Evolutionary conservation across 1,140 invertebrate species (phyloP).

Genomic region (Zelostemma sp.): DNA sequence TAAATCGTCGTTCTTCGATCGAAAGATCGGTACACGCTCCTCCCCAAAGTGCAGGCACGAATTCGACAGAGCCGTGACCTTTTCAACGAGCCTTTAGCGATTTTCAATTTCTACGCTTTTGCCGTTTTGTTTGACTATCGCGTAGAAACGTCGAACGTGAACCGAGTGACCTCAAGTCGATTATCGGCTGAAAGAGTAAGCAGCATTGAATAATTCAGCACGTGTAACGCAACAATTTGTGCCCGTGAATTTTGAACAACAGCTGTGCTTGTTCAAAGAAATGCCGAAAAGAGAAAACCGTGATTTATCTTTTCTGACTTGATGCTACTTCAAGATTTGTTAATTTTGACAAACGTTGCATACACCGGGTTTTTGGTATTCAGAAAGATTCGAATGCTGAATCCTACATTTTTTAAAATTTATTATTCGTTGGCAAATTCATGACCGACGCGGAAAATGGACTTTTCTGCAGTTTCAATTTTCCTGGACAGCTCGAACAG

Average conservation of each 20-base stretch:
- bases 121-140: constrained; percentile 31
- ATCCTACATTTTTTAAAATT: no score
- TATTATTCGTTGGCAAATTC: no score
- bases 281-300: neutral
- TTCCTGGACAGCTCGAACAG: no score
- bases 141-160: constrained; percentile 34
- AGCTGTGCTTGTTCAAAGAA: neutral
- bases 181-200: constrained; percentile 25
- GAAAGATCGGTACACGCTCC: constrained; percentile 29
- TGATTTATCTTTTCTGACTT: neutral
- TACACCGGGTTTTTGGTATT: no score
- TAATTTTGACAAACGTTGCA: no score
- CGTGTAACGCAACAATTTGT: constrained; percentile 10
- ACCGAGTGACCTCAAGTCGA: constrained; percentile 29
- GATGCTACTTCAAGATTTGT: neutral
- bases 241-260: constrained; percentile 3
- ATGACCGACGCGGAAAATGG: no score
- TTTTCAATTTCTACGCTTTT: constrained; percentile 27
- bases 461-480: no score
- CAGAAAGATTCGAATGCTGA: no score
- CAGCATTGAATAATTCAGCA: constrained; percentile 31
- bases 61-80: constrained; percentile 39
- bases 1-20: constrained; percentile 40
- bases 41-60: constrained; percentile 40
- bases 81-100: constrained; percentile 24